phyloP scores from a whole-genome alignment of 2,888 invertebrate species.

The Eilema sororculum region DNA sequence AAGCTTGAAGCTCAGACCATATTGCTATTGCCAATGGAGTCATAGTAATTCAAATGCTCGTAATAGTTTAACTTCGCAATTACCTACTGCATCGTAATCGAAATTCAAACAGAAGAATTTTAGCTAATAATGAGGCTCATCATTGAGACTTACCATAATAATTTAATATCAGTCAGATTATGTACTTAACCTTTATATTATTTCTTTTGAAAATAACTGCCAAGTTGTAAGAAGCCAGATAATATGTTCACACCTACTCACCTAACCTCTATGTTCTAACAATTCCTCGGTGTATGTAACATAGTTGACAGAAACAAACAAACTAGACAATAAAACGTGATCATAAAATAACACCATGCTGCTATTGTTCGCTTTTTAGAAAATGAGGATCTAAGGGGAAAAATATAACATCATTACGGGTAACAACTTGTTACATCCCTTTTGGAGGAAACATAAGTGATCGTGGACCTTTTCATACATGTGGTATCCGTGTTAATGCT shows the following conservation, averaged over 20 bases:
- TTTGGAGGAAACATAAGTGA: constrained; percentile 18
- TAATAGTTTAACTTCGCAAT: neutral
- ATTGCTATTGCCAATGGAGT: too few species aligned
- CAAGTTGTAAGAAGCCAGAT: neutral
- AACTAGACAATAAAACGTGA: constrained; percentile 14
- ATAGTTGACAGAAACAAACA: constrained; percentile 21
- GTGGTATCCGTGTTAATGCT: constrained; percentile 30
- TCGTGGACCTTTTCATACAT: constrained; percentile 35
- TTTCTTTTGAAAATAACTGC: neutral
- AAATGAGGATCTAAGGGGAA: constrained; percentile 23
- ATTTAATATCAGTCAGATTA: neutral
- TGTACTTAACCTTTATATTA: neutral
- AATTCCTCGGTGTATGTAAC: constrained; percentile 2
- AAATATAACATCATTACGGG: constrained; percentile 43
- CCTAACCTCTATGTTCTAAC: constrained; percentile 18
- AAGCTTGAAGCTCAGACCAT: too few species aligned
- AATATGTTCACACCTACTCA: neutral
- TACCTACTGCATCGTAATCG: neutral
- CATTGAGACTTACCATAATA: neutral
- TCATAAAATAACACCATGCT: constrained; percentile 7
- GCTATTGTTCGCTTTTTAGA: constrained; percentile 17
- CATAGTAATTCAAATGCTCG: neutral
- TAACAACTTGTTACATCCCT: constrained; percentile 30
- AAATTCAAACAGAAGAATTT: neutral
- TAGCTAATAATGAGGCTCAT: neutral